Base-by-base conservation (phyloP, 2,113 vertebrate genomes). In the Willisornis vidua region DNA sequence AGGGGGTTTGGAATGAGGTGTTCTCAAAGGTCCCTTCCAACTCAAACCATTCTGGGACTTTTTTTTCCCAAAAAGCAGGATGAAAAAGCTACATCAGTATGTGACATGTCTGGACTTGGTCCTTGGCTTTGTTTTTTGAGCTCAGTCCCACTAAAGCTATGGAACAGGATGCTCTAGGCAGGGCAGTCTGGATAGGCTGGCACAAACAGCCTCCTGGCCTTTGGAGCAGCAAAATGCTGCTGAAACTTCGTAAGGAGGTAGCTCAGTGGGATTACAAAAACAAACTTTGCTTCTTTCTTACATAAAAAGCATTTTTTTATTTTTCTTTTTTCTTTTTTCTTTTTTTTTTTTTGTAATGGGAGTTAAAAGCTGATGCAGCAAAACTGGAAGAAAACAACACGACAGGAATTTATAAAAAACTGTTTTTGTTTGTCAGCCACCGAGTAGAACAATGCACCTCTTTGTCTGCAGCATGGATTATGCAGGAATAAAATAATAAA, bases 401-500 rank as follows among this genome's bases (percentile, higher is more conserved):
- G 28, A 74, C 7, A 33, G 84, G 70, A 68, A 85, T 87, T 77
- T 37, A 61, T 54, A 54, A 81, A 81, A 52, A 75, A 4, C 65
- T 35, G 35, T n/a, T 93, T 89, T 67, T 94, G 71, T 96, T 94
- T 80, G 85, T 81, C 80, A 72, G 74, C 46, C 28, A 0, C 19
- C 5, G 72, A 10, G 33, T 1, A 17, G 71, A 66, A 96, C 89
- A 96, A 95, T 86, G 75, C 2, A 4, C 9, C 5, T 35, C 92
- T 91, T 94, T 96, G 95, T 96, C 62, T 8, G 5, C 33, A 51
- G 59, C 26, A 16, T 7, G 19, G 84, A 89, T 93, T 74, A 75
- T 93, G 74, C 93, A 89, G 93, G 71, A 70, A 73, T 87, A 72
- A 93, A 94, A 93, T 87, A 89, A 94, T 89, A 96, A 95, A 93